Evolutionary conservation across 2,888 invertebrate species (phyloP).

Genomic region (Sceliomorpha sp.): DNA sequence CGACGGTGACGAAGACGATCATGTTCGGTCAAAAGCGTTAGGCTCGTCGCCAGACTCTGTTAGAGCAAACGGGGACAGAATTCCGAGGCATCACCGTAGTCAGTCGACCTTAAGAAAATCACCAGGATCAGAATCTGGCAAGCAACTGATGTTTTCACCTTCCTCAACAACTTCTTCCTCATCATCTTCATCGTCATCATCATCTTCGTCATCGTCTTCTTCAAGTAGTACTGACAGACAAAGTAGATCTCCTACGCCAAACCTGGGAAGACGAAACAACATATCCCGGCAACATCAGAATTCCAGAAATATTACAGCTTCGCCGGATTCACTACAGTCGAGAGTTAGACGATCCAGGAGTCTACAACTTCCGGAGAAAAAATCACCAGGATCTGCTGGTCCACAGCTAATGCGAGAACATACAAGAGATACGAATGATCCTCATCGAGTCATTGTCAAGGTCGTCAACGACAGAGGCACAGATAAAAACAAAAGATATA

Average conservation of each 20-base stretch:
- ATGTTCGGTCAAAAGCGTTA: slow-evolving; percentile 70
- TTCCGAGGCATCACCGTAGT: slow-evolving; percentile 64
- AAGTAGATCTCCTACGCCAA: slow-evolving; percentile 72
- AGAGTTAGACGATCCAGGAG: slow-evolving; percentile 83
- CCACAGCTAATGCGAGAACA: slow-evolving; percentile 75
- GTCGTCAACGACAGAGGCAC: slow-evolving; percentile 71
- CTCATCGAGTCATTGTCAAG: slow-evolving; percentile 78
- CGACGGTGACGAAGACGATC: slow-evolving; percentile 82
- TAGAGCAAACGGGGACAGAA: slow-evolving; percentile 66
- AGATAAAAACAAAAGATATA: slow-evolving; percentile 70
- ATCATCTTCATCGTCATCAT: slow-evolving; percentile 66
- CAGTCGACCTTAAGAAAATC: slow-evolving; percentile 71
- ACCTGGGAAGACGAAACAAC: slow-evolving; percentile 67
- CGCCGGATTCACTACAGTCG: slow-evolving; percentile 73
- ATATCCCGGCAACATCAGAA: slow-evolving; percentile 66
- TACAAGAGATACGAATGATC: slow-evolving; percentile 76
- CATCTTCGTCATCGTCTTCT: slow-evolving; percentile 70
- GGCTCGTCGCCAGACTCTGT: slow-evolving; percentile 75
- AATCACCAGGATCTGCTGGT: slow-evolving; percentile 79
- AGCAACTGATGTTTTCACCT: slow-evolving; percentile 69
- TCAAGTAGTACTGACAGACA: slow-evolving; percentile 70
- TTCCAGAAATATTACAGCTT: slow-evolving; percentile 65
- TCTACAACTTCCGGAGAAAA: slow-evolving; percentile 84
- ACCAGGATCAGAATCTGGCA: slow-evolving; percentile 74
- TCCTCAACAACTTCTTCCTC: slow-evolving; percentile 57